phyloP scores from a whole-genome alignment of 2,888 invertebrate genomes.

The Cepaea hortensis region DNA sequence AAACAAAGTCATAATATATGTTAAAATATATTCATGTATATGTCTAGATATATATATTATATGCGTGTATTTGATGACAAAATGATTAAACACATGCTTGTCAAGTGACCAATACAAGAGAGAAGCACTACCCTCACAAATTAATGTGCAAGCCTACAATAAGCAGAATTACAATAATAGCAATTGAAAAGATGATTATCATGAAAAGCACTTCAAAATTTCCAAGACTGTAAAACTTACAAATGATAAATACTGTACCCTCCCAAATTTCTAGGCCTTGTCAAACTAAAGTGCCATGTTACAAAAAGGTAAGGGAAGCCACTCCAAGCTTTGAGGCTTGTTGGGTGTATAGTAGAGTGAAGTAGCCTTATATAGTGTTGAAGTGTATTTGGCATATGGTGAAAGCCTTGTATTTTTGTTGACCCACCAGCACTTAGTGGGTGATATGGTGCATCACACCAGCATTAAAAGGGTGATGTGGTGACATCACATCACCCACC shows the following conservation, averaged over 20 bases:
- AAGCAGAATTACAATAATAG: conserved; percentile 3
- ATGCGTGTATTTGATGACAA: not conserved
- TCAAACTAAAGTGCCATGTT: not conserved
- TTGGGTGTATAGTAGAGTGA: too few relatives aligned
- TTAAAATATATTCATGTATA: not conserved
- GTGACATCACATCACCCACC: too few relatives aligned
- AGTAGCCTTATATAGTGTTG: too few relatives aligned
- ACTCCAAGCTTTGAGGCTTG: too few relatives aligned
- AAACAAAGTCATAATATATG: not conserved
- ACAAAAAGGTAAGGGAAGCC: too few relatives aligned
- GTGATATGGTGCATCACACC: too few relatives aligned
- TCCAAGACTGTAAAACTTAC: too few relatives aligned
- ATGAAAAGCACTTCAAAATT: not conserved
- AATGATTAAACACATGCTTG: not conserved
- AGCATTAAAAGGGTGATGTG: too few relatives aligned
- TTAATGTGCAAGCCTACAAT: not conserved
- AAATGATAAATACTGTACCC: too few relatives aligned
- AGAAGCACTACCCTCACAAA: not conserved
- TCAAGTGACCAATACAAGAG: not conserved
- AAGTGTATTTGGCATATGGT: too few relatives aligned
- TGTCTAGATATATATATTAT: not conserved
- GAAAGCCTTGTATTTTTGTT: too few relatives aligned
- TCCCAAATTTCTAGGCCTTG: not conserved
- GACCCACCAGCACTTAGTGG: too few relatives aligned
- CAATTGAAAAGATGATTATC: not conserved